Evolutionary conservation across 2,888 invertebrate genomes (phyloP).

Genomic region (Seira sanloemensis): DNA sequence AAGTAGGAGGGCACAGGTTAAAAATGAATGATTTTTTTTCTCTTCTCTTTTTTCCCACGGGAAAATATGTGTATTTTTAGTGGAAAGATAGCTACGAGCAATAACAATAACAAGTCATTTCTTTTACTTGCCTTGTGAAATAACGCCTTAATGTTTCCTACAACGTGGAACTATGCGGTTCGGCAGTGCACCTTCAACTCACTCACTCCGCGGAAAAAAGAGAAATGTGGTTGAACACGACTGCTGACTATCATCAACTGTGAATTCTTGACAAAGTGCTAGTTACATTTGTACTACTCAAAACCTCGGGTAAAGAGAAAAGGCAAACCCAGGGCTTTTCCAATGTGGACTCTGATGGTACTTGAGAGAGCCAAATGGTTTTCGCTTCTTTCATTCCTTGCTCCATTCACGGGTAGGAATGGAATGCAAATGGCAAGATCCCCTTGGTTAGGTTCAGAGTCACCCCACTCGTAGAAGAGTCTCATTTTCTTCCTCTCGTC

Average conservation of each 20-base stretch:
- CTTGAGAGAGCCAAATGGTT: neutral
- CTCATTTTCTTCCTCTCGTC: neutral
- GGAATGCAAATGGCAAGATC: constrained; percentile 63
- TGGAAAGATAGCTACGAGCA: neutral
- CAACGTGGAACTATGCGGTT: constrained; percentile 16
- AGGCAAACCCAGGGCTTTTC: neutral
- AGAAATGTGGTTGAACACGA: constrained; percentile 6
- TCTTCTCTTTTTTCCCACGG: neutral
- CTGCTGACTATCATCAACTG: constrained; percentile 32
- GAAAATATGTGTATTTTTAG: neutral
- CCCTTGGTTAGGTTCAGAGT: constrained; percentile 51
- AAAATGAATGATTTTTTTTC: too few species aligned
- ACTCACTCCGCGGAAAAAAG: neutral
- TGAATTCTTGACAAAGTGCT: constrained; percentile 32
- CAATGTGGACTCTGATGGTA: neutral
- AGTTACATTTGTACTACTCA: neutral
- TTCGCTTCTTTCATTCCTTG: constrained; percentile 8
- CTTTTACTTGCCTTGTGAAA: neutral
- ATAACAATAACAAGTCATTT: constrained; percentile 5
- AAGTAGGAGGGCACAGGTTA: neutral
- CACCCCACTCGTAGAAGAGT: constrained; percentile 24
- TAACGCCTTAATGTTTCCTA: neutral
- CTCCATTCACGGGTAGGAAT: constrained; percentile 58
- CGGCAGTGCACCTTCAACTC: neutral
- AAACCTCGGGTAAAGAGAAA: neutral